phyloP scores from a whole-genome alignment of 2,113 vertebrate genomes.

The Tupaia chinensis region DNA sequence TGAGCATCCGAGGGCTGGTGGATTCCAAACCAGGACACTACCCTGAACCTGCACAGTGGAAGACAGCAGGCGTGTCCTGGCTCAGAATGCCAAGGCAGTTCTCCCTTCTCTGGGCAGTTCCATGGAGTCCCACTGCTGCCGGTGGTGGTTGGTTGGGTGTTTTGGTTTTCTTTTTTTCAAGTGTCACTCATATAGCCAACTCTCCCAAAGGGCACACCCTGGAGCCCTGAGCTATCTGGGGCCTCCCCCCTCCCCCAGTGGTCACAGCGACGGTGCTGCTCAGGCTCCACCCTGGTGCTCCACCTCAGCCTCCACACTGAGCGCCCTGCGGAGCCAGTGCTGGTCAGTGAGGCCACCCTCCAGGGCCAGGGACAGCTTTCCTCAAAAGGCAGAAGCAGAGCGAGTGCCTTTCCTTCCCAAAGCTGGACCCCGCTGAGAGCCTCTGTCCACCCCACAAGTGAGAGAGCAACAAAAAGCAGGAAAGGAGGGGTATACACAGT shows the following conservation, averaged over 20 bases:
- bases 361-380: conserved; percentile 3
- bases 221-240: conserved; percentile 14
- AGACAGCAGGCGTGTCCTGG: background rate
- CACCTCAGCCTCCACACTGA: conserved; percentile 8
- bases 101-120: background rate
- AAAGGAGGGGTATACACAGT: background rate
- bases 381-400: conserved; percentile 62
- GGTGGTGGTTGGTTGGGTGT: conserved; percentile 33
- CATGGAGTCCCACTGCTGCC: conserved; percentile 60
- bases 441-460: conserved; percentile 19
- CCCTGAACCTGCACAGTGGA: background rate
- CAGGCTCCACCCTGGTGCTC: conserved; percentile 75
- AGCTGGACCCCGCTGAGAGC: background rate
- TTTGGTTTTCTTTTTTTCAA: conserved; percentile 27
- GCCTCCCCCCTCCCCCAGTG: background rate
- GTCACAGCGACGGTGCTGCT: conserved; percentile 63
- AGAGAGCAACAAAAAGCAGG: background rate
- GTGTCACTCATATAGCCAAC: conserved; percentile 51
- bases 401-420: conserved; percentile 71
- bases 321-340: no score
- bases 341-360: background rate
- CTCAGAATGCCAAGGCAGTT: background rate
- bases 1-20: conserved; percentile 56
- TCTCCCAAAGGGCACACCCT: background rate
- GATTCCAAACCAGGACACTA: conserved; percentile 38